These are phyloP conservation scores for Nematostella vectensis DNA, from an alignment of 92 coral and sea anemone species.

Conservation along the genomic window DNA sequence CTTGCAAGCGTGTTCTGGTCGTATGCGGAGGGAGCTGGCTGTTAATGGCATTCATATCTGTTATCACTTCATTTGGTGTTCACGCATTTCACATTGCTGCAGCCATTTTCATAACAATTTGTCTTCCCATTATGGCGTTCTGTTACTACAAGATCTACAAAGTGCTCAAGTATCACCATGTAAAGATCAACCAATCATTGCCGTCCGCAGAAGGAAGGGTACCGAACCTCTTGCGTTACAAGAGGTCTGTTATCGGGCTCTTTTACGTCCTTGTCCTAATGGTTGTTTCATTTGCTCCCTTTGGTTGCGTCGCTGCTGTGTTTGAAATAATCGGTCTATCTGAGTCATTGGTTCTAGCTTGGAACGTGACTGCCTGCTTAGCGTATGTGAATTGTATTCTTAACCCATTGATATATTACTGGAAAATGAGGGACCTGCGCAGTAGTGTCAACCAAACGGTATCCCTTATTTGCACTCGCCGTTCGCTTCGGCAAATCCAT, in stretches of 20 bases:
- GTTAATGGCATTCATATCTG: no score
- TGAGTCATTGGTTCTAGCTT: background rate
- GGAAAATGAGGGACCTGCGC: constrained; percentile 2
- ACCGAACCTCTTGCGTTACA: constrained; percentile 1
- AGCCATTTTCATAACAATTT: no score
- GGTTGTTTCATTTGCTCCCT: background rate
- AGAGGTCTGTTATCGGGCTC: background rate
- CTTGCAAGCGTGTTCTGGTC: no score
- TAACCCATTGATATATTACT: constrained; percentile 2
- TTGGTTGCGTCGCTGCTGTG: background rate
- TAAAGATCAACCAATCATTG: background rate
- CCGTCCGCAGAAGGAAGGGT: background rate
- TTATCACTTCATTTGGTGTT: no score
- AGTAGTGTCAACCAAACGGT: background rate
- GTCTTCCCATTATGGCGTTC: background rate
- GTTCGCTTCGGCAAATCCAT: no score
- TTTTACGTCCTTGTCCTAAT: background rate
- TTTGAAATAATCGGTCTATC: background rate
- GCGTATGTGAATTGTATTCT: background rate
- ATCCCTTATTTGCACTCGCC: background rate
- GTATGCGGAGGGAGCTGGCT: no score
- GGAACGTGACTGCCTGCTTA: background rate
- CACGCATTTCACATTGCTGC: no score
- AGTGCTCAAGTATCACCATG: background rate
- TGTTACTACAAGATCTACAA: no score